Evolutionary conservation across 2,113 vertebrate genomes (phyloP).

Genomic region (Cephalopholis sonnerati): DNA sequence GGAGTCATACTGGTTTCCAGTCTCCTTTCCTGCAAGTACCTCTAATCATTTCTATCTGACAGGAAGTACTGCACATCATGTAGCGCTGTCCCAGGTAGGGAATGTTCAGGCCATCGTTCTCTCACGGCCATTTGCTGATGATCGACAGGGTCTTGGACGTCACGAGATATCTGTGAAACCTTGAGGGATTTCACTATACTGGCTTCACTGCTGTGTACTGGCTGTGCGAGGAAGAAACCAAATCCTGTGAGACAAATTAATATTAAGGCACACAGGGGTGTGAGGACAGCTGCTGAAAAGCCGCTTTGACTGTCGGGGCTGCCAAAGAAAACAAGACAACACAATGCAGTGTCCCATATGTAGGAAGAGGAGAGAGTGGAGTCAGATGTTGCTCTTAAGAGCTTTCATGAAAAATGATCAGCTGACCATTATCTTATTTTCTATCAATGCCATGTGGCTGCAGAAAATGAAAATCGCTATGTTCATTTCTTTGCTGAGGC

Average conservation of each 20-base stretch:
- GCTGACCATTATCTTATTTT: conserved; percentile 33
- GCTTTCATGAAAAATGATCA: conserved; percentile 44
- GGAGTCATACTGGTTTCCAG: conserved; percentile 43
- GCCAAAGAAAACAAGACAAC: conserved; percentile 67
- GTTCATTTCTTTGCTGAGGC: background rate
- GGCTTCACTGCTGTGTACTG: conserved; percentile 31
- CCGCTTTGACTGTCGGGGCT: conserved; percentile 33
- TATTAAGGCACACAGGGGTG: conserved; percentile 48
- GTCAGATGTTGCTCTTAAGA: conserved; percentile 43
- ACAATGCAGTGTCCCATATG: conserved; percentile 51
- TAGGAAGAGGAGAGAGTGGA: conserved; percentile 13
- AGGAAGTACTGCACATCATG: conserved; percentile 58
- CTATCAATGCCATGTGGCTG: conserved; percentile 13
- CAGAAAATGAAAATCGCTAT: conserved; percentile 9
- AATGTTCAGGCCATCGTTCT: conserved; percentile 45
- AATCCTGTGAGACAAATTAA: conserved; percentile 68
- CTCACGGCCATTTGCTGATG: conserved; percentile 55
- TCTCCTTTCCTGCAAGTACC: background rate
- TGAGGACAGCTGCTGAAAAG: conserved; percentile 70
- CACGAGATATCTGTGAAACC: conserved; percentile 48
- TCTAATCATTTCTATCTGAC: conserved; percentile 46
- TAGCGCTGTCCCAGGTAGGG: conserved; percentile 50
- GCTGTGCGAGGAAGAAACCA: conserved; percentile 42
- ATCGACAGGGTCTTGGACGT: conserved; percentile 38
- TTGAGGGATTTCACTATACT: conserved; percentile 41